Evolutionary conservation across 2,888 invertebrate genomes (phyloP).

Genomic region (Yponomeuta sedellus): DNA sequence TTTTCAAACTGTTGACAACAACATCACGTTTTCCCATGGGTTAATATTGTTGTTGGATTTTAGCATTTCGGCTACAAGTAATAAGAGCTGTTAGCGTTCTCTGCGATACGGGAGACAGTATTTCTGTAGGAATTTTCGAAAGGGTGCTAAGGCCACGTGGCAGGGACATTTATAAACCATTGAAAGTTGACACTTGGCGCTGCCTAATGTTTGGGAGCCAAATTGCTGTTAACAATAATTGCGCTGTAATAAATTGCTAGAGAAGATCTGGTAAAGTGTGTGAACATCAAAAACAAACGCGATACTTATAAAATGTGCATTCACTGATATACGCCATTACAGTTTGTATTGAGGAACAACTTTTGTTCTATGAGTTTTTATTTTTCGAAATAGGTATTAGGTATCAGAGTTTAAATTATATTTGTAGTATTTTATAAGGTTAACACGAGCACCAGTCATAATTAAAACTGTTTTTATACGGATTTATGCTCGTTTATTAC

Average conservation of each 20-base stretch:
- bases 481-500: too few relatives aligned
- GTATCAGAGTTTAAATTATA: too few relatives aligned
- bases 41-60: neutral
- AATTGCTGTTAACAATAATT: neutral
- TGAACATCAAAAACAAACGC: conserved; percentile 14
- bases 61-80: neutral
- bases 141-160: conserved; percentile 63
- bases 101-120: neutral
- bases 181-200: conserved; percentile 2
- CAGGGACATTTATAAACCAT: conserved; percentile 43
- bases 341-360: too few relatives aligned
- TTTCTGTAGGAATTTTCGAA: conserved; percentile 33
- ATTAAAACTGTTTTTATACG: too few relatives aligned
- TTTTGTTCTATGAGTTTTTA: too few relatives aligned
- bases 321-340: too few relatives aligned
- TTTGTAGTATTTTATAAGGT: too few relatives aligned
- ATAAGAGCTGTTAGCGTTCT: neutral
- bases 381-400: too few relatives aligned
- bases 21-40: too few relatives aligned
- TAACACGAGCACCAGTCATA: too few relatives aligned
- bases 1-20: too few relatives aligned
- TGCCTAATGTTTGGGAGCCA: neutral
- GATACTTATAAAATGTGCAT: neutral
- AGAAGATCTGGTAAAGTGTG: conserved; percentile 25
- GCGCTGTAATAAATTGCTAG: conserved; percentile 21